Base-by-base conservation (phyloP, 2,113 vertebrate genomes). In the Emydura subglobosa region DNA sequence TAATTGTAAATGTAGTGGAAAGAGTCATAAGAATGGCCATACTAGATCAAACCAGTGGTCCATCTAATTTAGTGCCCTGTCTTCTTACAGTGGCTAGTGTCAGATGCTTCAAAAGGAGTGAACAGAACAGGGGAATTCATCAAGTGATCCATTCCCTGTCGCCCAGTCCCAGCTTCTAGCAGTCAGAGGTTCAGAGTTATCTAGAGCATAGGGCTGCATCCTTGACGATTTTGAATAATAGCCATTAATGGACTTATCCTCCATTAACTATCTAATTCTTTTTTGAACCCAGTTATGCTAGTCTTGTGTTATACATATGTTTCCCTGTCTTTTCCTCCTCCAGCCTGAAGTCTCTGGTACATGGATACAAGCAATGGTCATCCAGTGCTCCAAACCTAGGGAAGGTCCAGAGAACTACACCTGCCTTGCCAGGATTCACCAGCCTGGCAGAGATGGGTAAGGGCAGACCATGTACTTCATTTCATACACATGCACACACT, bases 341-440 rank as follows among this genome's bases (percentile, higher is more conserved):
- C 97, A 99, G 99, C 95, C 97, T 98, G 90, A 99, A 98, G 95
- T 98, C 98, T 82, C 97, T 99, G 79, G 98, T 98, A 39, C 99
- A 99, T 94, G 99, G 98, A 92, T 99, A 98, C 97, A 99, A 99
- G 79, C 99, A 99, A 94, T 99, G 99, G 93, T 99, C 99, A 31
- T 99, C 99, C 95, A 99, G 99, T 94, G 98, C 99, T 91, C 99
- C 99, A 2, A 99, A 99, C 98, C 98, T 99, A 89, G 99, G 99
- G 80, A 99, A 99, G 94, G 99, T 99, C 47, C 99, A 99, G 0
- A 98, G 99, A 98, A 99, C 98, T 90, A 99, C 98, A 4, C 98
- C 99, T 19, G 99, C 99, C 19, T 98, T 99, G 74, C 99, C 99
- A 13, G 99, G 98, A 61, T 99, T 99, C 92, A 99, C 99, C 84